These are phyloP conservation scores for Caenorhabditis afra DNA, from an alignment of 2,888 invertebrate genomes.

Conservation along the genomic window DNA sequence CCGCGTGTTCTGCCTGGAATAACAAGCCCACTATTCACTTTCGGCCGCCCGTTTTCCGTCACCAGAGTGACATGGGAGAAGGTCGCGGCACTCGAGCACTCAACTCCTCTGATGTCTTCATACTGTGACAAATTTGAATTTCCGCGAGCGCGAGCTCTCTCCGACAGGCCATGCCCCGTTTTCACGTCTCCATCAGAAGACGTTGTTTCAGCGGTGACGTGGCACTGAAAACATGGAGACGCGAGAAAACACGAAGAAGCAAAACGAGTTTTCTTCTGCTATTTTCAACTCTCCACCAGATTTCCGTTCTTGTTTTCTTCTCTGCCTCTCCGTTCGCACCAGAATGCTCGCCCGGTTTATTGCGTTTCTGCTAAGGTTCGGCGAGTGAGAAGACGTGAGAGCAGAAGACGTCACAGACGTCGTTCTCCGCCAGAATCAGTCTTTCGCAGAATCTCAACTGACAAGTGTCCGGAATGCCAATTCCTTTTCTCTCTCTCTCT, in stretches of 20 bases:
- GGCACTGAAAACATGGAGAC: neutral
- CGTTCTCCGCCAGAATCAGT: no score
- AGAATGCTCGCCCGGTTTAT: neutral
- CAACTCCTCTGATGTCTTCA: conserved; percentile 20
- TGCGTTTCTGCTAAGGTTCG: neutral
- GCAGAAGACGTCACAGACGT: no score
- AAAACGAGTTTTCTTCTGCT: conserved; percentile 8
- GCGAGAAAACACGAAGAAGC: conserved; percentile 6
- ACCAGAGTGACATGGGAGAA: conserved; percentile 5
- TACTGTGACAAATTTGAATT: conserved; percentile 15
- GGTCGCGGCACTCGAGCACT: conserved; percentile 1
- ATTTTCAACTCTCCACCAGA: conserved; percentile 6
- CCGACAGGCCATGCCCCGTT: neutral
- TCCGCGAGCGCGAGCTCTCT: conserved; percentile 3
- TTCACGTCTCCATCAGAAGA: neutral
- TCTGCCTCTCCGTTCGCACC: neutral
- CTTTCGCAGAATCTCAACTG: no score
- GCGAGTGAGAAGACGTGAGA: no score
- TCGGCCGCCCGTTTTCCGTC: neutral
- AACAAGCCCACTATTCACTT: conserved; percentile 4
- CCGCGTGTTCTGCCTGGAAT: neutral
- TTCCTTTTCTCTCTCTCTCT: no score
- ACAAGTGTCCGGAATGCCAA: no score
- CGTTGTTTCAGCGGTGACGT: neutral
- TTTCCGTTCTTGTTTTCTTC: conserved; percentile 1